phyloP scores from a whole-genome alignment of 2,113 vertebrate species.

The Ciconia maguari region DNA sequence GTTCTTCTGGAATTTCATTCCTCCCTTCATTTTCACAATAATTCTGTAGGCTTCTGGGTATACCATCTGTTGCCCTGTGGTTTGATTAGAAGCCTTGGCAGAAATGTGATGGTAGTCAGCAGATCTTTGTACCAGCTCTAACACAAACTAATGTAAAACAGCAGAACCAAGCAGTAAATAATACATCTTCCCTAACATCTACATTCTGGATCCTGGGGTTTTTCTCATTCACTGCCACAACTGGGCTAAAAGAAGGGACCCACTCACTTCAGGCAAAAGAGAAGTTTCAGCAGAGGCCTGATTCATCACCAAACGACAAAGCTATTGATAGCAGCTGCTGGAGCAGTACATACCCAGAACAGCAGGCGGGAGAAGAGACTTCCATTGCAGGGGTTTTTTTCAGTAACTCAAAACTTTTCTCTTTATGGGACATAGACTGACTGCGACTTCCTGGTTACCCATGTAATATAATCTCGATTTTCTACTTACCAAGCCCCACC shows the following conservation, averaged over 20 bases:
- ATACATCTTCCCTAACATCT: background rate
- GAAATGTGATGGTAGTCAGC: background rate
- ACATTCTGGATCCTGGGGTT: background rate
- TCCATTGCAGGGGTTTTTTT: background rate
- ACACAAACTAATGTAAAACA: background rate
- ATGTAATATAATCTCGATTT: background rate
- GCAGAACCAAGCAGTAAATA: background rate
- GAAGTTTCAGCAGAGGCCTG: background rate
- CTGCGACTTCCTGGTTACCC: background rate
- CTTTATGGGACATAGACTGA: background rate
- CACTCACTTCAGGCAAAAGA: background rate
- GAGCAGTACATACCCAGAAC: background rate
- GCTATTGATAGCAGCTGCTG: background rate
- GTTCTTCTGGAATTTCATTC: background rate
- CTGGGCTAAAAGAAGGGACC: background rate
- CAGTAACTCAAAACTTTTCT: background rate
- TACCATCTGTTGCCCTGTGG: background rate
- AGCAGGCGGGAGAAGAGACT: background rate
- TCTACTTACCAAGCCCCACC: background rate
- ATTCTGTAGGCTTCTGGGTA: background rate
- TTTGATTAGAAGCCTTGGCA: constrained; percentile 2
- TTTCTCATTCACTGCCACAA: background rate
- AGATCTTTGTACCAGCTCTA: background rate
- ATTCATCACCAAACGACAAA: background rate
- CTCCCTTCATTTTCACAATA: background rate